phyloP scores from a whole-genome alignment of 2,888 invertebrate species.

The Pseudanteris insignis region DNA sequence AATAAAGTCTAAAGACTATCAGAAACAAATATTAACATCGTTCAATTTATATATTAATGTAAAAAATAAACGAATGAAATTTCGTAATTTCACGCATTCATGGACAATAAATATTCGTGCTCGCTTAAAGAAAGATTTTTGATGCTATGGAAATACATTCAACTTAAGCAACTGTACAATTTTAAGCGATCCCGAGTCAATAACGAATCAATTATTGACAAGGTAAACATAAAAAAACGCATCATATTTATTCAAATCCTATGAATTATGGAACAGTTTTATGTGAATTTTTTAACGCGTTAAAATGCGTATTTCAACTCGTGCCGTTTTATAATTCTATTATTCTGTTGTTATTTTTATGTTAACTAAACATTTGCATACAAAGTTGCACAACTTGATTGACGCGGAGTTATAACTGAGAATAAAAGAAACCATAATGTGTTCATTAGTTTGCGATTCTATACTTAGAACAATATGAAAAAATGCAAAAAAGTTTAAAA shows the following conservation, averaged over 20 bases:
- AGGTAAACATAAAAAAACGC: slow-evolving; percentile 13
- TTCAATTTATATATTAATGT: too few species aligned
- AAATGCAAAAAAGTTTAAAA: too few species aligned
- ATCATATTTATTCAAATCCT: slow-evolving; percentile 16
- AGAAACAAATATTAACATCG: too few species aligned
- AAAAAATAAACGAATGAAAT: too few species aligned
- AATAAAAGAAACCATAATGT: too few species aligned
- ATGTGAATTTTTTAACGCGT: slow-evolving; percentile 3
- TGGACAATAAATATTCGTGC: slow-evolving; percentile 10
- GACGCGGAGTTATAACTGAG: slow-evolving; percentile 2
- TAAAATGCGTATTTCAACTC: slow-evolving; percentile 11
- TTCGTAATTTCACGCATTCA: too few species aligned
- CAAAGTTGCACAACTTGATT: slow-evolving; percentile 9
- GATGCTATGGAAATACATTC: slow-evolving; percentile 5
- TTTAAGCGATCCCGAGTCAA: slow-evolving; percentile 8
- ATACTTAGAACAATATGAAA: too few species aligned
- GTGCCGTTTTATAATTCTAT: slow-evolving; percentile 4
- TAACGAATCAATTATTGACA: slow-evolving; percentile 15
- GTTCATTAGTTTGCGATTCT: too few species aligned
- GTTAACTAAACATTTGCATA: slow-evolving; percentile 11
- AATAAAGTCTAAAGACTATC: too few species aligned
- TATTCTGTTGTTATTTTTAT: slow-evolving; percentile 11
- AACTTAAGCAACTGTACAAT: slow-evolving; percentile 13
- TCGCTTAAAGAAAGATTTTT: too few species aligned
- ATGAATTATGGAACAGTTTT: slow-evolving; percentile 21